Evolutionary conservation across 2,797 vertebrate genomes (phyloP), one percentile per base, ranked within the genome.

Genomic region (Jordanella pulchra): DNA sequence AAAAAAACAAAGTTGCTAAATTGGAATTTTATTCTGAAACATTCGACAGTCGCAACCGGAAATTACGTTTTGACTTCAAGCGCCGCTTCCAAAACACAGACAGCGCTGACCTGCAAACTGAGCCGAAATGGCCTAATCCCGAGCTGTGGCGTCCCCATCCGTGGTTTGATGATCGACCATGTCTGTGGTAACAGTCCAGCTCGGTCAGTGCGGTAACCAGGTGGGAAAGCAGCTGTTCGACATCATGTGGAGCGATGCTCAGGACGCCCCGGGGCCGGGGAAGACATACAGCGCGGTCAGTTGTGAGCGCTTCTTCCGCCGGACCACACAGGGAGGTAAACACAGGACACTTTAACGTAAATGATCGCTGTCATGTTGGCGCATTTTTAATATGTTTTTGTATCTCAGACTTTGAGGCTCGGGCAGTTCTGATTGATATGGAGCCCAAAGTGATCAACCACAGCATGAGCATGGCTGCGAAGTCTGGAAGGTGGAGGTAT

Each of bases 121-220:
- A 65, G 39, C n/a, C 63, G n/a, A 10, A 1, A 42, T 21, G 9
- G 25, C 15, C 10, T 12, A 3, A 45, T 28, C n/a, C n/a, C n/a
- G 18, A 7, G 12, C 44, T 28, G 42, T 27, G 0, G 18, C 6
- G 7, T 23, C 27, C 44, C 12, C 5, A 7, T 13, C 15, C 11
- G 42, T 28, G 25, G 27, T 28, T 0, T 28, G 42, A 13, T 23
- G 23, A 4, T 4, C 12, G 2, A 51, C 60, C 12, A 98, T 99
- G 98, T 97, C 98, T 0, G 55, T 99, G 30, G 92, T 99, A 47
- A 96, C 95, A 0, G 89, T 99, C 4, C 97, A 99, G 84, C 93
- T 99, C 18, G 98, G 98, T n/a, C 98, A 99, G 88, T 99, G 97
- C 67, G 98, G 98, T 9, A 99, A 99, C 87, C 97, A 99, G 84